A percentile compares a stretch with the other conserved stretches of the same genome.
Evolutionary conservation across 1,140 invertebrate species (phyloP).

Genomic region (Drosophila suzukii): DNA sequence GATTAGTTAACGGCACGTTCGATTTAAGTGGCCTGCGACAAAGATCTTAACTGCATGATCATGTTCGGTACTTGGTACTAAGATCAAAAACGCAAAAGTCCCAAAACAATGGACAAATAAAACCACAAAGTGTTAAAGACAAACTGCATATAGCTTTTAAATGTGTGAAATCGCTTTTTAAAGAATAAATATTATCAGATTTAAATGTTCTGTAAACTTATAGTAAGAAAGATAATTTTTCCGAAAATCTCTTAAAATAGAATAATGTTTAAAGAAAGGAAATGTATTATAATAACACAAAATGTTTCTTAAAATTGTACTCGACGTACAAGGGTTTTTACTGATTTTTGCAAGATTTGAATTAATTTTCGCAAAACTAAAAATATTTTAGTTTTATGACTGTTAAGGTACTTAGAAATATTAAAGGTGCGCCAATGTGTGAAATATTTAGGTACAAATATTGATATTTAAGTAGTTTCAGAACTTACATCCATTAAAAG

Average conservation of each 20-base stretch:
- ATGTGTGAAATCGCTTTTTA: constrained; percentile 15
- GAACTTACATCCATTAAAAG: not conserved
- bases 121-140: not conserved
- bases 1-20: constrained; percentile 67
- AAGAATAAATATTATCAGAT: constrained; percentile 2
- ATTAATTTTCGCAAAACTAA: not conserved
- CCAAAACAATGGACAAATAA: not conserved
- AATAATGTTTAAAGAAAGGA: no score
- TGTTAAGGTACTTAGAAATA: not conserved
- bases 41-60: constrained; percentile 44
- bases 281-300: no score
- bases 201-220: not conserved
- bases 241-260: no score
- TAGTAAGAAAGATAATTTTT: no score
- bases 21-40: constrained; percentile 46
- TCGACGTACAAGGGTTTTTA: no score
- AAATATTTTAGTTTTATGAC: not conserved
- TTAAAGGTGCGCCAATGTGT: not conserved
- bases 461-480: constrained; percentile 1
- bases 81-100: not conserved
- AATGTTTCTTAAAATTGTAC: no score
- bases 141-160: not conserved
- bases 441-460: not conserved
- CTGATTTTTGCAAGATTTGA: no score
- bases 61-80: constrained; percentile 31